These are phyloP conservation scores for Agrochola macilenta DNA, from an alignment of 2,888 invertebrate species.

Conservation along the genomic window DNA sequence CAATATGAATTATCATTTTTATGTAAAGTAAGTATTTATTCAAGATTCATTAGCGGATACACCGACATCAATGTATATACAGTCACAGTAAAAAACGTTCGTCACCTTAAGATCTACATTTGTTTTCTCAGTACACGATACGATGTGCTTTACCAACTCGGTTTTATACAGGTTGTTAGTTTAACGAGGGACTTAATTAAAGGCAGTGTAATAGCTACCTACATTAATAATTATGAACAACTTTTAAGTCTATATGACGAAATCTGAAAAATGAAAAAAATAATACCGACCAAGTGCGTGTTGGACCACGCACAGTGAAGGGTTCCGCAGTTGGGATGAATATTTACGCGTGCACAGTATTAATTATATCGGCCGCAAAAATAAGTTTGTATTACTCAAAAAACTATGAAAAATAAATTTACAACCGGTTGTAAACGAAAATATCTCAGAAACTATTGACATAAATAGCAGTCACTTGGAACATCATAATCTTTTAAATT, in stretches of 20 bases:
- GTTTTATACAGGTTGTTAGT: neutral
- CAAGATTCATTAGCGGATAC: neutral
- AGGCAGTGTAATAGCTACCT: neutral
- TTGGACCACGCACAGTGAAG: neutral
- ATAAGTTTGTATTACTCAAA: neutral
- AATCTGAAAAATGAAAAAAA: neutral
- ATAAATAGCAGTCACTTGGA: neutral
- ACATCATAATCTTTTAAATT: neutral
- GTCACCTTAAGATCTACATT: neutral
- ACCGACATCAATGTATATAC: neutral
- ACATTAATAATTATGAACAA: neutral
- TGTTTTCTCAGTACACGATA: neutral
- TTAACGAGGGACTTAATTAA: neutral
- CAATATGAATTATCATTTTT: constrained; percentile 92
- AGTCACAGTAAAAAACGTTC: neutral
- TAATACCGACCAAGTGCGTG: neutral
- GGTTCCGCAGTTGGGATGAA: neutral
- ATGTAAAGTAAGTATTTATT: constrained; percentile 89
- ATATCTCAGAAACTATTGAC: no score
- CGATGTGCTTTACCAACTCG: no score
- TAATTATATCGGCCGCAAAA: neutral
- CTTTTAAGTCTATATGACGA: neutral
- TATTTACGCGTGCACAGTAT: neutral
- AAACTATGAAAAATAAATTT: neutral
- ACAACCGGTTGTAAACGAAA: neutral